A percentile compares a stretch with the other conserved stretches of the same genome.
Conservation (phyloP, 1,140 invertebrate genomes). For the Neoseiulus cucumeris region DNA sequence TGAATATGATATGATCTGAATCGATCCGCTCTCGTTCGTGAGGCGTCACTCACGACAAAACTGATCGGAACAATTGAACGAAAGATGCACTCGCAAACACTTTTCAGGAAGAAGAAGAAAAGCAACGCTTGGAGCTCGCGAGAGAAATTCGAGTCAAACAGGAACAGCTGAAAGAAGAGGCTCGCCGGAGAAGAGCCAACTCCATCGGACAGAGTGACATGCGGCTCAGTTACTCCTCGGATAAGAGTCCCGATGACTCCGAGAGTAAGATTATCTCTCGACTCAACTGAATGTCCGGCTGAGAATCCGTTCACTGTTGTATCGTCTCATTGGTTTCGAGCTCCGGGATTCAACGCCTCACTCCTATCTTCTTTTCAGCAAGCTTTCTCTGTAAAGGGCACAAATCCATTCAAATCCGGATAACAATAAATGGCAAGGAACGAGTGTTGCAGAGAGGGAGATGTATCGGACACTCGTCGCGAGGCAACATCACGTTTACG, state of each 20-base stretch:
- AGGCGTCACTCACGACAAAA: too few relatives aligned
- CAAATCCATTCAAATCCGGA: slow-evolving; percentile 13
- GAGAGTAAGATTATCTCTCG: slow-evolving; percentile 20
- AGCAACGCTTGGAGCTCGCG: slow-evolving; percentile 37
- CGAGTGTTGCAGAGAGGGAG: slow-evolving; percentile 11
- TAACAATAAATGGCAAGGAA: slow-evolving; percentile 14
- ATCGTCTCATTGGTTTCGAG: slow-evolving; percentile 20
- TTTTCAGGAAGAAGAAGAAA: slow-evolving; percentile 29
- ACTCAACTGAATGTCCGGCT: too few relatives aligned
- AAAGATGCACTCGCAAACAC: too few relatives aligned
- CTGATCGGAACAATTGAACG: too few relatives aligned
- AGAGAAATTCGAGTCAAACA: slow-evolving; percentile 39
- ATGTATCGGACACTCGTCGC: slow-evolving; percentile 36
- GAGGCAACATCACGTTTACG: slow-evolving; percentile 43
- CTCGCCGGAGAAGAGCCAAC: slow-evolving; percentile 26
- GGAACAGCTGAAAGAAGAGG: slow-evolving; percentile 41
- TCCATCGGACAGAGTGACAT: slow-evolving; percentile 20
- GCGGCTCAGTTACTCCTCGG: slow-evolving; percentile 9
- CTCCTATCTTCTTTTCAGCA: slow-evolving; percentile 12
- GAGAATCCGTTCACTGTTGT: too few relatives aligned
- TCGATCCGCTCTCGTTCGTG: too few relatives aligned
- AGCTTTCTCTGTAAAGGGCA: background rate
- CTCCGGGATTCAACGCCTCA: too few relatives aligned
- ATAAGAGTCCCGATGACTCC: slow-evolving; percentile 18
- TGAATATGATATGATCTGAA: too few relatives aligned